Evolutionary conservation across 1,140 invertebrate genomes (phyloP), one percentile per base, ranked within the genome.

Genomic region (Meloidogyne chitwoodi): DNA sequence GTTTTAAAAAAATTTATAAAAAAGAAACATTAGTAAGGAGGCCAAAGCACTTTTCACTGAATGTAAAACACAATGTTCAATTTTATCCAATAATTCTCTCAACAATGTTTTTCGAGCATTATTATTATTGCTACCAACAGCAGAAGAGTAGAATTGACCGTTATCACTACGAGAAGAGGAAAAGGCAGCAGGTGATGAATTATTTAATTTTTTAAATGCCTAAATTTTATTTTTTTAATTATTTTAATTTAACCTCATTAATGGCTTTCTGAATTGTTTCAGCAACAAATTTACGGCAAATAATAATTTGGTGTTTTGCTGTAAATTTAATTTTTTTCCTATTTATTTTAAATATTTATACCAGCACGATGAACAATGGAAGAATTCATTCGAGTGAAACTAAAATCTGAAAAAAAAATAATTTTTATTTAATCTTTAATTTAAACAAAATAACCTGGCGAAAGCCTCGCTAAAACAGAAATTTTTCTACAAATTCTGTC

Each of bases 401-500:
- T 68, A 44, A 31, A 76, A 34, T 66, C 67, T 69, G 61, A 34
- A 77, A 65, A 8, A 65, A 19, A 5, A 24, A 61, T n/a, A 62
- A 2, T n/a, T 27, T 24, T 29, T 71, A 8, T 41, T 62, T 14
- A 61, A 16, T 3, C 12, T 12, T 24, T 11, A 41, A 73, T 11
- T 29, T 38, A 29, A n/a, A 41, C 41, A 44, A 38, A 65, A 0
- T 19, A 56, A 73, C 76, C 76, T 8, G 74, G 74, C 16, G 67
- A 77, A n/a, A 81, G 31, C 24, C 70, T 61, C n/a, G 78, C 66
- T 26, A 84, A 70, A 8, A 82, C 80, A 31, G 68, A 68, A 6
- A 81, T 79, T 75, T 81, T 81, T 61, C 80, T 69, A 26, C 56
- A 83, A 27, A 82, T 75, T 31, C 75, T 41, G 38, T 81, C 80